Conservation (phyloP, 2,888 invertebrate species). For the Synanthedon andrenaeformis region DNA sequence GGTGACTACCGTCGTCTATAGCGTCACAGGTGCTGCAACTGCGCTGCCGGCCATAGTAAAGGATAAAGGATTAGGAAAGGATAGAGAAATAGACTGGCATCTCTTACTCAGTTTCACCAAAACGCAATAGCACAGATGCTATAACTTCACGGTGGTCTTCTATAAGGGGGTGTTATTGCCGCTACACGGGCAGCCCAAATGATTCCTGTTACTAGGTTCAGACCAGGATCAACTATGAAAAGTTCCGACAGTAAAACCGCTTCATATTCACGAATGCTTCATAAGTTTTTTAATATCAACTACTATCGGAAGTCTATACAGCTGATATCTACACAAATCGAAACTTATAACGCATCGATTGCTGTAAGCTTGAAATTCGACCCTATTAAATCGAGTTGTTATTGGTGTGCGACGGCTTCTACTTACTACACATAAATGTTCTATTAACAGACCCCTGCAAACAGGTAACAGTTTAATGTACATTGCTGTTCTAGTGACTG, state of each 20-base stretch:
- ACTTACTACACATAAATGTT: constrained; percentile 14
- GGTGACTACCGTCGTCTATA: too few relatives aligned
- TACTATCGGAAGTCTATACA: constrained; percentile 28
- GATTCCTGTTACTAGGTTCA: too few relatives aligned
- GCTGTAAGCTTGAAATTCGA: constrained; percentile 33
- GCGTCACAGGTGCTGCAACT: too few relatives aligned
- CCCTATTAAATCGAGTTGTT: constrained; percentile 23
- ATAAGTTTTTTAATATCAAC: constrained; percentile 1
- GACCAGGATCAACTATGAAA: not conserved
- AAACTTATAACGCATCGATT: constrained; percentile 24
- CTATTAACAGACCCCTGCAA: constrained; percentile 4
- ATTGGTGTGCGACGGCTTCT: constrained; percentile 24
- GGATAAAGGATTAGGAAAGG: too few relatives aligned
- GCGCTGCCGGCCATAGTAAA: too few relatives aligned
- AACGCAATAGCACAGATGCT: too few relatives aligned
- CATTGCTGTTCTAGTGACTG: constrained; percentile 1
- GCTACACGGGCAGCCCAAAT: too few relatives aligned
- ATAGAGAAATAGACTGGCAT: too few relatives aligned
- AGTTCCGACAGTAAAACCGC: not conserved
- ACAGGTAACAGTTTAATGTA: not conserved
- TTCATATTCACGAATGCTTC: not conserved
- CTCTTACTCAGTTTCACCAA: too few relatives aligned
- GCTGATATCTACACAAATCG: constrained; percentile 11
- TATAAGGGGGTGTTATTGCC: too few relatives aligned
- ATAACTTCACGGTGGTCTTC: too few relatives aligned